phyloP scores from a whole-genome alignment of 2,113 vertebrate species.

The Jaculus jaculus region DNA sequence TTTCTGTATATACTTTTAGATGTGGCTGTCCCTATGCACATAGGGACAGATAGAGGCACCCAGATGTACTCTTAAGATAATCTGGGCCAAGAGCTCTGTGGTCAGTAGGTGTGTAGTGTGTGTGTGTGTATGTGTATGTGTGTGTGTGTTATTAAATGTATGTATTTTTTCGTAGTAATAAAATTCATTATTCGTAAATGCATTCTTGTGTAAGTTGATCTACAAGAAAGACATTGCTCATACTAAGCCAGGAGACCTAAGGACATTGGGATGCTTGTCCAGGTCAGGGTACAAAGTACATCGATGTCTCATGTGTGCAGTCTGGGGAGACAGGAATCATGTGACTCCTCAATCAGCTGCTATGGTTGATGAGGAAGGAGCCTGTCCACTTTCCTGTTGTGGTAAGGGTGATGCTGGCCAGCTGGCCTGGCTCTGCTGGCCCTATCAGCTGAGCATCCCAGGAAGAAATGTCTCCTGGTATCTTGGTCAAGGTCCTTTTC shows the following conservation, averaged over 20 bases:
- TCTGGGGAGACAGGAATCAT: background rate
- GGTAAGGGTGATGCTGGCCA: rapidly evolving
- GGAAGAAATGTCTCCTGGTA: background rate
- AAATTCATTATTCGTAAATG: background rate
- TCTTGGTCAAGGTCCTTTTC: too few relatives aligned
- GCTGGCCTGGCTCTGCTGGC: background rate
- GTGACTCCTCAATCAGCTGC: background rate
- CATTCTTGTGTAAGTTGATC: background rate
- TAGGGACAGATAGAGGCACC: rapidly evolving
- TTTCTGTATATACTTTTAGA: background rate
- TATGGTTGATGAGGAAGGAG: rapidly evolving
- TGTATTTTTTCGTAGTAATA: background rate
- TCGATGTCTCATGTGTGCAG: background rate
- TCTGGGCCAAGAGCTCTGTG: background rate
- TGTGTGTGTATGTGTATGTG: background rate
- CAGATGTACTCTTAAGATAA: background rate
- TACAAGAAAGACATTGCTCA: background rate
- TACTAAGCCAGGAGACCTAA: background rate
- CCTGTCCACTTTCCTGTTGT: background rate
- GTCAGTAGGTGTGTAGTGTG: background rate
- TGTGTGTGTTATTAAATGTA: background rate
- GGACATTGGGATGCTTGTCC: background rate
- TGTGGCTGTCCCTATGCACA: rapidly evolving
- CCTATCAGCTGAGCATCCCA: background rate
- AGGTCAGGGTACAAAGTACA: background rate